A percentile compares a stretch with the other conserved stretches of the same genome.
These are phyloP conservation scores for Oxyteleia sp. DNA, from an alignment of 2,888 invertebrate species.

Conservation along the genomic window DNA sequence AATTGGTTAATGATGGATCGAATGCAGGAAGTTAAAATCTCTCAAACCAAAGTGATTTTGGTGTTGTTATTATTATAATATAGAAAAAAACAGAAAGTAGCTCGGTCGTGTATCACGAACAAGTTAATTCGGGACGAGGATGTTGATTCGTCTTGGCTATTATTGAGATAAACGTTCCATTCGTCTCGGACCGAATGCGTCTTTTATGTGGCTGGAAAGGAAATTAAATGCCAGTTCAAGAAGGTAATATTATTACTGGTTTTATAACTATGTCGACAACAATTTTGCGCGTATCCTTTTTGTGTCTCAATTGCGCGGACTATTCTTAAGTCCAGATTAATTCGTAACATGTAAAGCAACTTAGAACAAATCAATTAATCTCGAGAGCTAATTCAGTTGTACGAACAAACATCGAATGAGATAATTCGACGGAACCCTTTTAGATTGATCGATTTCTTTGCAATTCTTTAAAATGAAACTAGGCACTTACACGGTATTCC, in stretches of 20 bases:
- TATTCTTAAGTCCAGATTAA: constrained; percentile 5
- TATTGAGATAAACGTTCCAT: constrained; percentile 65
- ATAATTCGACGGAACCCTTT: constrained; percentile 38
- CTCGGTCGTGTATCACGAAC: constrained; percentile 22
- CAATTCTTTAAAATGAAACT: constrained; percentile 19
- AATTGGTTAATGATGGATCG: not conserved
- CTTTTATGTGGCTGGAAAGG: constrained; percentile 65
- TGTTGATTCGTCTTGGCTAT: constrained; percentile 67
- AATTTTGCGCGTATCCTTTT: not conserved
- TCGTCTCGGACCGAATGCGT: constrained; percentile 51
- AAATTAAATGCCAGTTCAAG: constrained; percentile 69
- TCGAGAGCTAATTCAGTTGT: constrained; percentile 18
- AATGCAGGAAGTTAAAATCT: constrained; percentile 15
- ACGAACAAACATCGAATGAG: constrained; percentile 3
- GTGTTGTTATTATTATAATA: too few relatives aligned
- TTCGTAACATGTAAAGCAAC: constrained; percentile 32
- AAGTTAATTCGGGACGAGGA: constrained; percentile 50
- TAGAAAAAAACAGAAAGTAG: not conserved
- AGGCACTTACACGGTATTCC: constrained; percentile 3
- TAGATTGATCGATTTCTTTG: constrained; percentile 23
- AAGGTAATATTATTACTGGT: constrained; percentile 55
- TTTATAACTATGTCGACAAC: constrained; percentile 31
- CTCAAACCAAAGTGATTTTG: not conserved
- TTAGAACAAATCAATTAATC: not conserved
- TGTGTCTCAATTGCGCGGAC: not conserved